Evolutionary conservation across 2,797 vertebrate species (phyloP).

Genomic region (Cyprinodon diabolis): DNA sequence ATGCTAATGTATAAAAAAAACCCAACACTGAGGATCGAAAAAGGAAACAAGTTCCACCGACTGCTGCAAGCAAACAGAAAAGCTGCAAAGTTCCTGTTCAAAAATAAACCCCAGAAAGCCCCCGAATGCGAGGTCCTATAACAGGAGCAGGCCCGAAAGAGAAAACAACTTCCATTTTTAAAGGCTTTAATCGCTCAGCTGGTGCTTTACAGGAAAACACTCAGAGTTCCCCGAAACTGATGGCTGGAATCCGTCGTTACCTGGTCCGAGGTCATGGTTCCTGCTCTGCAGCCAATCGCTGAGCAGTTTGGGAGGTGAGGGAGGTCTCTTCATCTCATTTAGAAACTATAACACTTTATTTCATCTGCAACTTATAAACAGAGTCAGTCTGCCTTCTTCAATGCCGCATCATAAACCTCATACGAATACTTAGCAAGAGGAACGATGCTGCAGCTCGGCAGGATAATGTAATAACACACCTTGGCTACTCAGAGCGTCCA

Average conservation of each 20-base stretch:
- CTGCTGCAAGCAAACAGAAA: neutral
- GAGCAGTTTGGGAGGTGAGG: neutral
- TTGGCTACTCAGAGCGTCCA: conserved; percentile 49
- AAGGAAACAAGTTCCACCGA: neutral
- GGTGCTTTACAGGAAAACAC: conserved; percentile 8
- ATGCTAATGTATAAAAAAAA: neutral
- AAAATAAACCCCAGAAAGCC: conserved; percentile 29
- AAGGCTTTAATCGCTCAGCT: conserved; percentile 16
- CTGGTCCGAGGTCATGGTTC: neutral
- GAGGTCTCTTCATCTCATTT: neutral
- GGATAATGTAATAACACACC: conserved; percentile 59
- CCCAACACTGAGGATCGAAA: neutral
- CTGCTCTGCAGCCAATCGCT: conserved; percentile 11
- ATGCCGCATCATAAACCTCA: neutral
- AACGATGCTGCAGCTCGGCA: conserved; percentile 45
- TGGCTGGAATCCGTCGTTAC: neutral
- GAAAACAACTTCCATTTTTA: conserved; percentile 33
- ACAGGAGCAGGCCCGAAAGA: neutral
- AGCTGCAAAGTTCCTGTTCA: conserved; percentile 10
- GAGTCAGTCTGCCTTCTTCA: conserved; percentile 11
- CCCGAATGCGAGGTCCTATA: conserved; percentile 2
- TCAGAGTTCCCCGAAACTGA: neutral
- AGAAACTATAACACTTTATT: neutral
- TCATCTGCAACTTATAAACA: neutral
- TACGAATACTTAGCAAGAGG: conserved; percentile 33